Evolutionary conservation across 1,140 invertebrate genomes (phyloP), one percentile per base, ranked within the genome.

Genomic region (Phymastichus coffea): DNA sequence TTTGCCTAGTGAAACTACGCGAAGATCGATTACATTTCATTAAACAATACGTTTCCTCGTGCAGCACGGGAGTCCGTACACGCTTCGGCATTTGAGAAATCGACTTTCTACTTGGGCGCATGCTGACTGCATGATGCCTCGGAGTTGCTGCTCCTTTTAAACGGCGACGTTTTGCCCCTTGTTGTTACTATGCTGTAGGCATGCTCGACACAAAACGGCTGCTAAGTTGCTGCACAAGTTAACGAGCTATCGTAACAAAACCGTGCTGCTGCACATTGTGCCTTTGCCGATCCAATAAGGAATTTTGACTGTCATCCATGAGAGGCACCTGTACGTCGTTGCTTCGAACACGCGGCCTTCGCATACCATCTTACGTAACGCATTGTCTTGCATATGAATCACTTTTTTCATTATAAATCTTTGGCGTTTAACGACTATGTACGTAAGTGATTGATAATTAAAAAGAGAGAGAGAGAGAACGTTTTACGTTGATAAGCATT

Each of bases 231-330:
- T 62, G 46, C 52, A 37, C 55, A 62, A 52, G 64, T 73, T 73
- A 73, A 75, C 71, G 69, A 73, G 69, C 70, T 63, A 66, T 73
- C 66, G 43, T 56, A 70, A 63, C 57, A 59, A 60, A 60, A 56
- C 58, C 52, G 51, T 51, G 62, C 25, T 1, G 19, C 40, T 26
- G 61, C 26, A 44, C 52, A 38, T 38, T 23, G 35, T 44, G 47
- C 41, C 25, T 47, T 54, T 57, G 37, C 49, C 40, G 19, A 25
- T 23, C 4, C 37, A 40, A 40, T 12, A 30, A 12, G 12, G 28
- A 30, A 6, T 30, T 12, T 6, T 12, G 6, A 12, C 12, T 30
- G 28, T 30, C 47, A 33, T 60, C 35, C 43, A 61, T n/a, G n/a
- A n/a, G n/a, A n/a, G n/a, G n/a, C n/a, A n/a, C n/a, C n/a, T n/a